phyloP scores from a whole-genome alignment of 2,113 vertebrate genomes.

The Monarcha castaneiventris region DNA sequence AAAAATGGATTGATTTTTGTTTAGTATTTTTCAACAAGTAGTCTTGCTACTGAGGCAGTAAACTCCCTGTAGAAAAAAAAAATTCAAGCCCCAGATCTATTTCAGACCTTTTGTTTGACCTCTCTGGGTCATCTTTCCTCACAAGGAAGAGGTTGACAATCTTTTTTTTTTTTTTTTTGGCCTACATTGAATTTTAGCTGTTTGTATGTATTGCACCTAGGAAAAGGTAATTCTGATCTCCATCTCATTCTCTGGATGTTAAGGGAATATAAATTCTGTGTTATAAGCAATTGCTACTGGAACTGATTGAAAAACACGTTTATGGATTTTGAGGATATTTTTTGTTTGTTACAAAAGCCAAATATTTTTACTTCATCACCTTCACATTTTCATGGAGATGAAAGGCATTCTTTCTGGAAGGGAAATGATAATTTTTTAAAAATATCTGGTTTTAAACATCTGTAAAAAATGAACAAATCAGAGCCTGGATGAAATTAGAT shows the following conservation, averaged over 20 bases:
- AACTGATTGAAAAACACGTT: not conserved
- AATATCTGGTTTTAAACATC: not conserved
- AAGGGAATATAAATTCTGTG: not conserved
- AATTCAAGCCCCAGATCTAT: not conserved
- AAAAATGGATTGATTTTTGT: not conserved
- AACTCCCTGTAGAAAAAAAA: not conserved
- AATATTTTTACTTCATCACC: not conserved
- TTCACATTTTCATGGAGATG: not conserved
- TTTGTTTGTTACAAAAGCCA: not conserved
- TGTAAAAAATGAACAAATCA: not conserved
- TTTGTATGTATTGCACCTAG: not conserved
- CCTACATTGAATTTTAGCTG: not conserved
- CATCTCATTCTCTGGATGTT: not conserved
- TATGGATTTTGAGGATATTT: not conserved
- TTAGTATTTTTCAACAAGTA: not conserved
- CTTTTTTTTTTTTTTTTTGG: not conserved
- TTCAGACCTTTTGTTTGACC: not conserved
- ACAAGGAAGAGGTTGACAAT: not conserved
- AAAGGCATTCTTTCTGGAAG: not conserved
- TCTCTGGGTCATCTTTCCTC: not conserved
- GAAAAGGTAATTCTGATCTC: not conserved
- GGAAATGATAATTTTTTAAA: not conserved
- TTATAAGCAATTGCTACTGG: not conserved
- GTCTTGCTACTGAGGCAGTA: not conserved
- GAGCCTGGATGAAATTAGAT: not conserved